phyloP scores from a whole-genome alignment of 2,888 invertebrate genomes.

The Cosmia trapezina region DNA sequence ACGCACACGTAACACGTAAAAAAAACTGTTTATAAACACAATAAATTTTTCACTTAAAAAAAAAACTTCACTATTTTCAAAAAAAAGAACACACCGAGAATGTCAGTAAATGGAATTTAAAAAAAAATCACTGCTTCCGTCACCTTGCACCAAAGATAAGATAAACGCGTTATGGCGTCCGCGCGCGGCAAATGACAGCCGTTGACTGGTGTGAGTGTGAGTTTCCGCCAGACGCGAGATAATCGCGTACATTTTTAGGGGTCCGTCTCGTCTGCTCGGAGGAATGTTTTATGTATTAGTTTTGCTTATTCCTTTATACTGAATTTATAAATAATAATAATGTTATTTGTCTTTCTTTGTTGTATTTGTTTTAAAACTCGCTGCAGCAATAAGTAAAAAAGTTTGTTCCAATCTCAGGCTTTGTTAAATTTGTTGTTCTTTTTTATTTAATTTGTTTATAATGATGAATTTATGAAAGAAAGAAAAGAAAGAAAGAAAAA shows the following conservation, averaged over 20 bases:
- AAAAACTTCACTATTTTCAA: constrained; percentile 1
- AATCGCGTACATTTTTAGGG: constrained; percentile 60
- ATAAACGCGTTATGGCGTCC: constrained; percentile 47
- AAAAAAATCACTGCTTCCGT: constrained; percentile 63
- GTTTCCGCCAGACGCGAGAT: constrained; percentile 44
- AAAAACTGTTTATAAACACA: constrained; percentile 50
- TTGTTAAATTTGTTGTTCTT: neutral
- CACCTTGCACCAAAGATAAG: constrained; percentile 51
- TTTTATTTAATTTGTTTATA: no score
- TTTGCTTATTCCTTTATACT: neutral
- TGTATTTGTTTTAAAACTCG: neutral
- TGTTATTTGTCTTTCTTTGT: neutral
- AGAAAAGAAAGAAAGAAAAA: no score
- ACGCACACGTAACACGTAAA: constrained; percentile 44
- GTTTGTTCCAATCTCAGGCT: neutral
- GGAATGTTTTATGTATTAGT: constrained; percentile 9
- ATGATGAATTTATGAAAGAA: no score
- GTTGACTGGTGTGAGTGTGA: constrained; percentile 47
- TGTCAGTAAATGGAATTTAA: constrained; percentile 24
- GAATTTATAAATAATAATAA: neutral
- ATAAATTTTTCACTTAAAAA: constrained; percentile 7
- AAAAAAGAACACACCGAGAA: constrained; percentile 30
- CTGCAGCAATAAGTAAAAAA: neutral
- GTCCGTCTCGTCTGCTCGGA: constrained; percentile 35
- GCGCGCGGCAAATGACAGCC: constrained; percentile 59